A percentile compares a stretch with the other conserved stretches of the same genome.
Evolutionary conservation across 2,797 vertebrate genomes (phyloP).

Genomic region (Tiaroga cobitis): DNA sequence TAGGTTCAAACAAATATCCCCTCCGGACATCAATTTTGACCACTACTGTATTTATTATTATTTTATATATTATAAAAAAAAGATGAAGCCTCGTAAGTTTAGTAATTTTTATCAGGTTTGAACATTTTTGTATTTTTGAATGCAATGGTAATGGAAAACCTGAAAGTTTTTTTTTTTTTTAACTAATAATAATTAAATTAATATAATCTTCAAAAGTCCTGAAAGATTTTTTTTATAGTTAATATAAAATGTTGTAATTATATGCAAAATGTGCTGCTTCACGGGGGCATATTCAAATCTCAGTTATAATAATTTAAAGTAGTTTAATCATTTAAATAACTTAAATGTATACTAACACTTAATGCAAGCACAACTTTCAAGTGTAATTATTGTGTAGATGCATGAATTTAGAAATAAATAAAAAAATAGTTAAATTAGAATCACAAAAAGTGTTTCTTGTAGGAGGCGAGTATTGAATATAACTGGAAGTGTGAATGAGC

Average conservation of each 20-base stretch:
- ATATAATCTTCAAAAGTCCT: neutral
- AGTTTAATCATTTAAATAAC: neutral
- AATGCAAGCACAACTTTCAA: neutral
- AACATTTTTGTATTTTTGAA: no score
- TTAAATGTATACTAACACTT: neutral
- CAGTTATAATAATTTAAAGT: neutral
- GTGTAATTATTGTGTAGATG: neutral
- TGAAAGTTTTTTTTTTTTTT: no score
- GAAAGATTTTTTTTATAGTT: neutral
- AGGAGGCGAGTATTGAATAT: constrained; percentile 92
- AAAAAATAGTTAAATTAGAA: neutral
- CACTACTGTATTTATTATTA: no score
- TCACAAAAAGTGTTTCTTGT: constrained; percentile 47
- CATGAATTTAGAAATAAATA: neutral
- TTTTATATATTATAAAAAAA: no score
- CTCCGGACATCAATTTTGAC: no score
- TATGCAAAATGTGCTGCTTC: neutral
- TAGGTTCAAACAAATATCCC: no score
- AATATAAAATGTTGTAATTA: constrained; percentile 5
- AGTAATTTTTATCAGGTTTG: no score
- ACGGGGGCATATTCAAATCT: neutral
- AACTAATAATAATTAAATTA: neutral
- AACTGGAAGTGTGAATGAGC: constrained; percentile 82
- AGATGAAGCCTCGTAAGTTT: no score
- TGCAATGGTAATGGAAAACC: no score